phyloP scores from a whole-genome alignment of 1,140 invertebrate genomes.

The Euwallacea similis region DNA sequence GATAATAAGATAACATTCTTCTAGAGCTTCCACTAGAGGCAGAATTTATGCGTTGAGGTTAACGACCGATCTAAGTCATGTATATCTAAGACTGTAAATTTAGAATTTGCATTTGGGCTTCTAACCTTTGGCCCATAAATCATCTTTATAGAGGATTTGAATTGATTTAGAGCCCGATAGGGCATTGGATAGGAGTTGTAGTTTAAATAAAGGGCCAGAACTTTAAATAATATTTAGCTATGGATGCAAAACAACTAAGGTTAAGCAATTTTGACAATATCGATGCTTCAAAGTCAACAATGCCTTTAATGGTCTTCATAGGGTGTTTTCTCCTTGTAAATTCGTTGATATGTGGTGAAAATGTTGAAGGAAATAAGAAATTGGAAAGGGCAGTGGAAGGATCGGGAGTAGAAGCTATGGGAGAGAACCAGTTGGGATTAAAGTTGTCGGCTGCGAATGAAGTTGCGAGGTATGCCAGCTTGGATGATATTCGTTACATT shows the following conservation, averaged over 20 bases:
- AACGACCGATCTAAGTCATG: conserved; percentile 26
- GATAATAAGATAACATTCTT: conserved; percentile 14
- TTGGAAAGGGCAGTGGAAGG: too few species aligned
- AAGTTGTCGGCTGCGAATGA: too few species aligned
- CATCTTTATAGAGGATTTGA: conserved; percentile 24
- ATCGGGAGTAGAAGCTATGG: too few species aligned
- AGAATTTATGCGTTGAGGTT: conserved; percentile 15
- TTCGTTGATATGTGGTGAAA: too few species aligned
- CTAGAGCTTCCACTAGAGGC: not conserved
- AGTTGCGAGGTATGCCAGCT: conserved; percentile 22
- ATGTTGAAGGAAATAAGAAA: too few species aligned
- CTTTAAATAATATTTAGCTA: too few species aligned
- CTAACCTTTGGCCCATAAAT: conserved; percentile 15
- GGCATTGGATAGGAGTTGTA: not conserved
- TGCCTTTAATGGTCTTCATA: too few species aligned
- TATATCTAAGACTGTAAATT: conserved; percentile 25
- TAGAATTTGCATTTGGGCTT: conserved; percentile 21
- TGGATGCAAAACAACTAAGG: too few species aligned
- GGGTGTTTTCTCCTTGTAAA: too few species aligned
- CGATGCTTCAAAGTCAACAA: too few species aligned
- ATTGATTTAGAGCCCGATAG: conserved; percentile 12
- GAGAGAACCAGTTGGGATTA: too few species aligned
- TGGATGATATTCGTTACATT: conserved; percentile 27
- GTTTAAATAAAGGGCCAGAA: not conserved
- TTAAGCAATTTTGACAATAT: too few species aligned